Conservation (phyloP, 2,113 vertebrate genomes). For the Microcebus tavaratra region DNA sequence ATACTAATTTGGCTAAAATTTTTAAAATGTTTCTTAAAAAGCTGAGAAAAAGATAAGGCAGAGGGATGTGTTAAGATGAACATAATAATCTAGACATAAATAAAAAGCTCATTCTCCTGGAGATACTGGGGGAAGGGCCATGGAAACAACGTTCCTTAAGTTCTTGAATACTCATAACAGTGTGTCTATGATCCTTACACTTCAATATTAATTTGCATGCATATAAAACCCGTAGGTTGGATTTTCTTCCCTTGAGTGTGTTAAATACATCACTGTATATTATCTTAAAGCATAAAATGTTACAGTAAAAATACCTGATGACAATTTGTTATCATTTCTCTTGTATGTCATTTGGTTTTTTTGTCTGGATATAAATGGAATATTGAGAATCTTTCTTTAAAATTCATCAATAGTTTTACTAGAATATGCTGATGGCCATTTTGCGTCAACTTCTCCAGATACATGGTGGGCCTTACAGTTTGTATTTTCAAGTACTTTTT, state of each 20-base stretch:
- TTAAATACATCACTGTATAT: background rate
- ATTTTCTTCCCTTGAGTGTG: background rate
- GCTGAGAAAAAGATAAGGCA: background rate
- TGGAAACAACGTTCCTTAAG: background rate
- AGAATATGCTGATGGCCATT: background rate
- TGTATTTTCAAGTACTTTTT: background rate
- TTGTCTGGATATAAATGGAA: background rate
- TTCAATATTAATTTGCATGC: background rate
- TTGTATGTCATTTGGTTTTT: background rate
- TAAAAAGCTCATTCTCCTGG: background rate
- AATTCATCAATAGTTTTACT: background rate
- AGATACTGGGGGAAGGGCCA: background rate
- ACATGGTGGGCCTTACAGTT: background rate
- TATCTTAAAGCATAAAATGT: background rate
- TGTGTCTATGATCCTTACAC: background rate
- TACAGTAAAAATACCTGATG: background rate
- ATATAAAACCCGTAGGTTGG: background rate
- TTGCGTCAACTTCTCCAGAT: background rate
- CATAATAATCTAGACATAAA: background rate
- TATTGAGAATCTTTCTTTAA: background rate
- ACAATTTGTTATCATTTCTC: background rate
- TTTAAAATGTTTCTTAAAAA: background rate
- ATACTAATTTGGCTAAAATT: background rate
- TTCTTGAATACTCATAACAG: background rate
- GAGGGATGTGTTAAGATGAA: background rate